Conservation (phyloP, 2,113 vertebrate genomes). For the Fulmarus glacialis region DNA sequence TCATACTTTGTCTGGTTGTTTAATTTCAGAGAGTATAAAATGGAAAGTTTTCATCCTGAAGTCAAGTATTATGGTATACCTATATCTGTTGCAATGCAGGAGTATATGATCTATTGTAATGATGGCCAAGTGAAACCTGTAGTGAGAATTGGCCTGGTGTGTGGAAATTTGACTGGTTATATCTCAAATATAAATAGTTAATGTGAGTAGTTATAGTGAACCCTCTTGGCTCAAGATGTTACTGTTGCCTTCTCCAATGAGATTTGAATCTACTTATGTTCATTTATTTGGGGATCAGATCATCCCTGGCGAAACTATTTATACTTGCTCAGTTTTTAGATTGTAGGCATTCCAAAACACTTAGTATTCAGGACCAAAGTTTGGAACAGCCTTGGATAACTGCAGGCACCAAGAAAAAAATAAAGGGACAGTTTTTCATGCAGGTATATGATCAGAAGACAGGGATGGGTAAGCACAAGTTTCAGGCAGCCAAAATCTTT, state of each 20-base stretch:
- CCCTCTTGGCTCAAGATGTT: not conserved
- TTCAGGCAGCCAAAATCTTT: not conserved
- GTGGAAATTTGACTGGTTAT: not conserved
- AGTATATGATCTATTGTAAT: not conserved
- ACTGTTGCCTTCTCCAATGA: not conserved
- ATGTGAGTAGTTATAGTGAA: not conserved
- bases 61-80: not conserved
- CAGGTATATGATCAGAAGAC: not conserved
- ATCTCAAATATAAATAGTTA: not conserved
- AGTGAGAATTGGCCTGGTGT: not conserved
- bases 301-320: not conserved
- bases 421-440: not conserved
- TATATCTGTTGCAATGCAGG: not conserved
- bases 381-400: not conserved
- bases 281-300: not conserved
- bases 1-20: not conserved
- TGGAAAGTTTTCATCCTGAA: not conserved
- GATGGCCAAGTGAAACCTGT: not conserved
- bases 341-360: not conserved
- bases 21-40: not conserved
- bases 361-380: not conserved
- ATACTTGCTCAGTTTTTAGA: not conserved
- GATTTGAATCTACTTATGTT: not conserved
- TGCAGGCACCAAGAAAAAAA: not conserved
- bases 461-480: not conserved